phyloP scores from a whole-genome alignment of 2,113 vertebrate species.

The Sphaerodactylus townsendi region DNA sequence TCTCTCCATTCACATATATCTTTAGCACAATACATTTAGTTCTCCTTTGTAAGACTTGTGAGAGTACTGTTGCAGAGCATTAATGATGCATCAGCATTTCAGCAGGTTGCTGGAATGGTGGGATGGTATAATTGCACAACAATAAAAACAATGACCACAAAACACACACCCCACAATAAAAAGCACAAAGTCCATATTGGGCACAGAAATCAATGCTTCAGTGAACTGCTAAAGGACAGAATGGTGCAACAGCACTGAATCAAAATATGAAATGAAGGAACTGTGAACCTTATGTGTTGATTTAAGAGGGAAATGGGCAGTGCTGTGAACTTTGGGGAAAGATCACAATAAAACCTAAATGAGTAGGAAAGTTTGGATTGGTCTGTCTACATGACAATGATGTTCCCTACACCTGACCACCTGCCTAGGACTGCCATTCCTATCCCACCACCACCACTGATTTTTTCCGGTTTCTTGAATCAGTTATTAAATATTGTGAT shows the following conservation, averaged over 20 bases:
- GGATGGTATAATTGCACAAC: background rate
- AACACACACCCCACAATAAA: too few species aligned
- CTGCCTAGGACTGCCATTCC: too few species aligned
- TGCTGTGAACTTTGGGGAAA: background rate
- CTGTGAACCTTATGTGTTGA: background rate
- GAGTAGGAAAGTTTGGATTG: too few species aligned
- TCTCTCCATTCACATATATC: background rate
- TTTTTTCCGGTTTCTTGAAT: too few species aligned
- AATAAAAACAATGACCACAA: background rate
- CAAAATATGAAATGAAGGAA: background rate
- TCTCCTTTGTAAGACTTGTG: background rate
- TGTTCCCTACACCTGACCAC: too few species aligned
- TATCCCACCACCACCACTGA: too few species aligned
- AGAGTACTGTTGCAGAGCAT: background rate
- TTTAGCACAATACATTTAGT: background rate
- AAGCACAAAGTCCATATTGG: background rate
- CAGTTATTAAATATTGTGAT: too few species aligned
- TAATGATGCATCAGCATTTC: background rate
- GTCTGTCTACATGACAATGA: too few species aligned
- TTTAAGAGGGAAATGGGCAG: background rate
- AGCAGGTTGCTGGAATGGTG: background rate
- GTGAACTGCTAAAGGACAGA: background rate
- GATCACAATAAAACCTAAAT: too few species aligned
- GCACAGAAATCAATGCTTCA: background rate
- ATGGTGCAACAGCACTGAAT: background rate